Conservation (phyloP, 2,888 invertebrate genomes). For the Parascotia fuliginaria region DNA sequence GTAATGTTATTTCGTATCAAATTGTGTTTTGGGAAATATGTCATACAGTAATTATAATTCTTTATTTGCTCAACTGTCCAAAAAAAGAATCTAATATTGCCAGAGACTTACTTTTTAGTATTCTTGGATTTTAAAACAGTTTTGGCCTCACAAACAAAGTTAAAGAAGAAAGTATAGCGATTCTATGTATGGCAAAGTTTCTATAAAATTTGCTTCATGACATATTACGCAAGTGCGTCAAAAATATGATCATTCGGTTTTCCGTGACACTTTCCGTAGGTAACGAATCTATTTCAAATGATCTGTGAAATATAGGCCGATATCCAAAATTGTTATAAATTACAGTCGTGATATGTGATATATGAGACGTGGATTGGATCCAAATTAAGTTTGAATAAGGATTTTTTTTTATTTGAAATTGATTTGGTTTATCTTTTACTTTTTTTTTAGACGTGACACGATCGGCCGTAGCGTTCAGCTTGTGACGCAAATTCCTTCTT, state of each 20-base stretch:
- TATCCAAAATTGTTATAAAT: background rate
- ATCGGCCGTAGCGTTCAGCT: too few species aligned
- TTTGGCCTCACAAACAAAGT: conserved; percentile 45
- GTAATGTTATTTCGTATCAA: conserved; percentile 4
- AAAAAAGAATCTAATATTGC: background rate
- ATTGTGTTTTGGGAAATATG: too few species aligned
- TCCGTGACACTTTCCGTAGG: conserved; percentile 9
- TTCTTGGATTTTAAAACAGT: conserved; percentile 28
- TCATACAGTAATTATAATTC: too few species aligned
- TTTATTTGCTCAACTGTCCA: too few species aligned
- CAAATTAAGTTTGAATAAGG: background rate
- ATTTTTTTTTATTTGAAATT: too few species aligned
- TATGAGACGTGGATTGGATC: background rate
- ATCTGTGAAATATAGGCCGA: conserved; percentile 2
- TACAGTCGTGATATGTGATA: background rate
- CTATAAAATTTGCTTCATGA: conserved; percentile 23
- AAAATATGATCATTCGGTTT: conserved; percentile 24
- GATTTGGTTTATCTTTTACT: too few species aligned
- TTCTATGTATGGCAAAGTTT: conserved; percentile 12
- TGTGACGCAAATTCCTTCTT: too few species aligned
- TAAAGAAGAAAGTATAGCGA: conserved; percentile 37
- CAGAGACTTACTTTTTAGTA: conserved; percentile 31
- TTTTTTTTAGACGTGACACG: too few species aligned
- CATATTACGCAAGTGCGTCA: conserved; percentile 21
- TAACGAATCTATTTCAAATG: conserved; percentile 14